Evolutionary conservation across 2,888 invertebrate genomes (phyloP).

Genomic region (Cheiracanthium punctorium): DNA sequence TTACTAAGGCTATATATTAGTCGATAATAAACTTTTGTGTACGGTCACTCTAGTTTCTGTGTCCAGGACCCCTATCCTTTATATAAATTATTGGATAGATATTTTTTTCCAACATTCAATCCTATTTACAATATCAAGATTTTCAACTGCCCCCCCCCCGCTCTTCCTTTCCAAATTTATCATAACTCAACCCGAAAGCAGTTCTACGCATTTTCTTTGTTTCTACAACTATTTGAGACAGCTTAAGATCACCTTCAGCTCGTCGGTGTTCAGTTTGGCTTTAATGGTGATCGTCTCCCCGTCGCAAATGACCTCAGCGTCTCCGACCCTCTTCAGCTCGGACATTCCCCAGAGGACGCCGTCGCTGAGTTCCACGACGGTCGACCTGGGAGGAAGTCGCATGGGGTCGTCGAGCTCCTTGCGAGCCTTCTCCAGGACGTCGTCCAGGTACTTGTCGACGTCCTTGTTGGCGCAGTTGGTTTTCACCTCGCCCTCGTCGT

Average conservation of each 20-base stretch:
- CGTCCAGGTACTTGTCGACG: conserved; percentile 40
- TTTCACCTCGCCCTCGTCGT: neutral
- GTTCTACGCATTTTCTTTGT: too few species aligned
- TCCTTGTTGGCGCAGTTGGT: conserved; percentile 26
- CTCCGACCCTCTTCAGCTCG: conserved; percentile 22
- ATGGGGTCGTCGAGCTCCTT: conserved; percentile 43
- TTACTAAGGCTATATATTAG: too few species aligned
- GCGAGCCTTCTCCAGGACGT: conserved; percentile 29
- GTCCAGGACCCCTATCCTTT: too few species aligned
- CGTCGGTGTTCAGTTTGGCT: conserved; percentile 36
- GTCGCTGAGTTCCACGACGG: conserved; percentile 49
- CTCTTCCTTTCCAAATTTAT: too few species aligned
- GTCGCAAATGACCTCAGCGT: conserved; percentile 14
- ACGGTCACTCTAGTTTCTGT: too few species aligned
- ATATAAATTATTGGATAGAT: too few species aligned
- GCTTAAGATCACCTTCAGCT: conserved; percentile 58
- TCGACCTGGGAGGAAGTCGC: conserved; percentile 40
- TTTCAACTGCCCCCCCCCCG: too few species aligned
- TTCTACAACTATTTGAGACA: too few species aligned
- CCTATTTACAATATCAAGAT: too few species aligned
- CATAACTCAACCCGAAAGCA: too few species aligned
- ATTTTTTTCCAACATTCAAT: too few species aligned
- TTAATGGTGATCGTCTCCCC: conserved; percentile 23
- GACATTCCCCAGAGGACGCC: conserved; percentile 50
- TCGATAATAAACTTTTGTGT: too few species aligned